Base-by-base conservation (phyloP, 2,888 invertebrate species). In the Hirudinaria manillensis region DNA sequence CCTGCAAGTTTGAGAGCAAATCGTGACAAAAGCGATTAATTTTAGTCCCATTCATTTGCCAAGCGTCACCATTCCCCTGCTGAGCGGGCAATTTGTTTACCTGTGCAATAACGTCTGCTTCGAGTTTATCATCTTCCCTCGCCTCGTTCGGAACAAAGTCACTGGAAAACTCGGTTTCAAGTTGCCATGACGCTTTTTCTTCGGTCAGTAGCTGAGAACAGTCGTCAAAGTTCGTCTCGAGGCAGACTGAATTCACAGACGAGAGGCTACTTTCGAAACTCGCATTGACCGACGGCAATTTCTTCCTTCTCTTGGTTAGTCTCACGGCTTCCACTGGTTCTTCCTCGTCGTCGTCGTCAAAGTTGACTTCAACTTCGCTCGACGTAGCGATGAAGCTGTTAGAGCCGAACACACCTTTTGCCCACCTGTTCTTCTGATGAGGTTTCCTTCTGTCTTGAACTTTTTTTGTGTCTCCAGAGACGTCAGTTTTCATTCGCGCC, bases 211-310 rank as follows among this genome's bases (percentile, higher is more conserved):
- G 7, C 61, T 16, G 61, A n/a, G 24, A 7, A 10, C 61, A 61
- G 68, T 68, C 68, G 29, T 68, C 68, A 19, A 68, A 68, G 21
- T 68, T 68, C 13, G 68, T 68, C 21, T 68, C 68, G 6, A 68
- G n/a, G 19, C 36, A 68, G 68, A 68, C n/a, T 7, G 68, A 68
- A n/a, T 29, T 34, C 4, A 68, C 68, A 7, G 68, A 68, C 0
- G 32, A 34, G n/a, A 24, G 32, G n/a, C 34, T 34, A 21, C 68
- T 68, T 16, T 68, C 68, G 36, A 68, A 68, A 36, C 68, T 68
- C 19, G 68, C 68, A 21, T 68, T 68, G 34, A 68, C 32, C n/a
- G 61, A 61, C 10, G 29, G 29, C 2, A 24, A 10, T 3, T 61
- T 61, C 24, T 61, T 61, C 61, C 24, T 61, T 10, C 61, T 61